A percentile compares a stretch with the other conserved stretches of the same genome.
These are phyloP conservation scores for Gonatopus flavifemur DNA, from an alignment of 1,140 invertebrate genomes.

Conservation along the genomic window DNA sequence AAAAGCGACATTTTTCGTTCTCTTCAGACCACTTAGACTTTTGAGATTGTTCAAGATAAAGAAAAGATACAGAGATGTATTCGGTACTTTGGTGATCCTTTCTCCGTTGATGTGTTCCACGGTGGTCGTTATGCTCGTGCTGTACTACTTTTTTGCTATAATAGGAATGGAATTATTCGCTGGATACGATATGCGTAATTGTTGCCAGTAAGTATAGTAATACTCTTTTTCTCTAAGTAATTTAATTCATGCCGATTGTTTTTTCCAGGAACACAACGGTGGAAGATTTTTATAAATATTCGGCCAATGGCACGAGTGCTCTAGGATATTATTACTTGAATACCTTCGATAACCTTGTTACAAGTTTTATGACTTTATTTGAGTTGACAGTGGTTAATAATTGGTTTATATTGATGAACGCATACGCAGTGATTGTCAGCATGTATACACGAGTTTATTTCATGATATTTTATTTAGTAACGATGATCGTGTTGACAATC, in stretches of 20 bases:
- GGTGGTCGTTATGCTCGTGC: slow-evolving; percentile 79
- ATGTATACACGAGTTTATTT: slow-evolving; percentile 79
- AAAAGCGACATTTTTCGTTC: slow-evolving; percentile 71
- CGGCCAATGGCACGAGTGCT: slow-evolving; percentile 64
- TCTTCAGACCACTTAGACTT: slow-evolving; percentile 70
- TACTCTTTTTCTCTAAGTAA: neutral
- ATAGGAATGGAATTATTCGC: slow-evolving; percentile 90
- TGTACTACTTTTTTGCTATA: slow-evolving; percentile 91
- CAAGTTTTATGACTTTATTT: slow-evolving; percentile 81
- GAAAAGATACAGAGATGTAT: slow-evolving; percentile 84
- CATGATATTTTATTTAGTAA: slow-evolving; percentile 88
- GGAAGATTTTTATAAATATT: slow-evolving; percentile 81
- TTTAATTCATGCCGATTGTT: neutral
- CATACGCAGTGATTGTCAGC: slow-evolving; percentile 72
- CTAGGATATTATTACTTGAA: slow-evolving; percentile 87
- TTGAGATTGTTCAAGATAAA: slow-evolving; percentile 79
- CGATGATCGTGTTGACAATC: slow-evolving; percentile 90
- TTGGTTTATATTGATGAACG: slow-evolving; percentile 92
- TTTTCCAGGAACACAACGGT: slow-evolving; percentile 76
- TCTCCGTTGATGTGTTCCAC: slow-evolving; percentile 76
- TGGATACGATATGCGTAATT: slow-evolving; percentile 75
- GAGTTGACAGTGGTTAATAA: slow-evolving; percentile 91
- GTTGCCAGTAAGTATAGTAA: slow-evolving; percentile 73
- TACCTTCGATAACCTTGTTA: slow-evolving; percentile 78
- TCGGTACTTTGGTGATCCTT: slow-evolving; percentile 83